phyloP scores from a whole-genome alignment of 2,888 invertebrate genomes.

The Platypus cylindrus region DNA sequence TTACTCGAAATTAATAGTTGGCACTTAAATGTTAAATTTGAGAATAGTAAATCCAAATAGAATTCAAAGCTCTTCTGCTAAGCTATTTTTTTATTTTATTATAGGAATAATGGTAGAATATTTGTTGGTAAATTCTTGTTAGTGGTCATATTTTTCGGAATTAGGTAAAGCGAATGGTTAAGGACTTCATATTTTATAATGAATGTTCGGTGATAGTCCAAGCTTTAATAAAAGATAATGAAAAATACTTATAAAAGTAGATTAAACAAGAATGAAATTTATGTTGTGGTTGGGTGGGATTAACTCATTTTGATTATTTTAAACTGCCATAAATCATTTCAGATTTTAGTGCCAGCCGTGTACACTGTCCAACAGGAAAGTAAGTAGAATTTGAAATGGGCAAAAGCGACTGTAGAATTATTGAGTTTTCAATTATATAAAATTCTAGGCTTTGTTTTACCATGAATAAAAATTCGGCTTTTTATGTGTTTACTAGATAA shows the following conservation, averaged over 20 bases:
- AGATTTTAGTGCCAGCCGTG: constrained; percentile 2
- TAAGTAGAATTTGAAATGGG: too few species aligned
- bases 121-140: neutral
- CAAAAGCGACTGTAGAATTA: constrained; percentile 8
- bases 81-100: too few species aligned
- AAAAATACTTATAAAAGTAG: constrained; percentile 17
- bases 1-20: too few species aligned
- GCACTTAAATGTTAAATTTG: too few species aligned
- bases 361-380: neutral
- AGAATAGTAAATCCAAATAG: too few species aligned
- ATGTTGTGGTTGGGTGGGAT: constrained; percentile 12
- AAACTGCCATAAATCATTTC: constrained; percentile 15
- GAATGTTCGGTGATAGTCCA: constrained; percentile 5
- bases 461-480: too few species aligned
- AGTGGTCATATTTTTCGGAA: constrained; percentile 6
- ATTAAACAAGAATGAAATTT: constrained; percentile 15
- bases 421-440: too few species aligned
- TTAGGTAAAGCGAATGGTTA: constrained; percentile 8
- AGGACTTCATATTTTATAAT: constrained; percentile 13
- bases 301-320: constrained; percentile 16
- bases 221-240: constrained; percentile 16
- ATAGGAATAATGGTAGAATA: too few species aligned
- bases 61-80: too few species aligned
- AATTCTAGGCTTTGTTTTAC: too few species aligned
- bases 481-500: too few species aligned